Evolutionary conservation across 35 echinoderm and acorn worm species (phyloP).

Genomic region (Anneissia japonica): DNA sequence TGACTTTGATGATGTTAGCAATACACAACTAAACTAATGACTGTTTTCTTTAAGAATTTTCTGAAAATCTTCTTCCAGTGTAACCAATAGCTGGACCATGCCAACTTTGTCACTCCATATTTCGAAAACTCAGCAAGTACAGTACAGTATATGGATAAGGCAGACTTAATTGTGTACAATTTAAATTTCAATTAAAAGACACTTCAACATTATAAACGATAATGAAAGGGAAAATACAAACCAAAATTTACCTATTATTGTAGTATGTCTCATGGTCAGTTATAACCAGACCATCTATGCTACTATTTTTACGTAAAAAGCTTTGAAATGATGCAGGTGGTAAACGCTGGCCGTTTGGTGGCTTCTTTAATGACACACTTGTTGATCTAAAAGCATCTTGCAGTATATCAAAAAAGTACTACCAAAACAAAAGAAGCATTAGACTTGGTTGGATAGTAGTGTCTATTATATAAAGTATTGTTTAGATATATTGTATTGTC

Average conservation of each 20-base stretch:
- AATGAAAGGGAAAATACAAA: not conserved
- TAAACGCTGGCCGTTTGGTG: slow-evolving; percentile 18
- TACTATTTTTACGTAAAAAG: slow-evolving; percentile 48
- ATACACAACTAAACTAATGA: no score
- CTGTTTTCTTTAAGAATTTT: no score
- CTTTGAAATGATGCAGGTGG: slow-evolving; percentile 91
- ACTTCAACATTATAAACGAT: not conserved
- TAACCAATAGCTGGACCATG: no score
- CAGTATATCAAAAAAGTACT: not conserved
- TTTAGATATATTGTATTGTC: no score
- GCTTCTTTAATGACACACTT: not conserved
- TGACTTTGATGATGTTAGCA: no score
- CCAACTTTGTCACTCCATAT: no score
- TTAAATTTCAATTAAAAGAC: not conserved
- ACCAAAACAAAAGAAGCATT: no score
- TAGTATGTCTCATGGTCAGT: slow-evolving; percentile 68
- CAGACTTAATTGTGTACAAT: not conserved
- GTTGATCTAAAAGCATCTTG: not conserved
- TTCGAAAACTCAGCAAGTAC: no score
- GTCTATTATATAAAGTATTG: no score
- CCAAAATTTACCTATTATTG: slow-evolving; percentile 46
- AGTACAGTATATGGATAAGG: not conserved
- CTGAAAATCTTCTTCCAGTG: no score
- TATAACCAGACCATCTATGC: slow-evolving; percentile 71
- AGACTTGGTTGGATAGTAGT: no score